These are phyloP conservation scores for Acanthis flammea DNA, from an alignment of 2,797 vertebrate species.

Conservation along the genomic window DNA sequence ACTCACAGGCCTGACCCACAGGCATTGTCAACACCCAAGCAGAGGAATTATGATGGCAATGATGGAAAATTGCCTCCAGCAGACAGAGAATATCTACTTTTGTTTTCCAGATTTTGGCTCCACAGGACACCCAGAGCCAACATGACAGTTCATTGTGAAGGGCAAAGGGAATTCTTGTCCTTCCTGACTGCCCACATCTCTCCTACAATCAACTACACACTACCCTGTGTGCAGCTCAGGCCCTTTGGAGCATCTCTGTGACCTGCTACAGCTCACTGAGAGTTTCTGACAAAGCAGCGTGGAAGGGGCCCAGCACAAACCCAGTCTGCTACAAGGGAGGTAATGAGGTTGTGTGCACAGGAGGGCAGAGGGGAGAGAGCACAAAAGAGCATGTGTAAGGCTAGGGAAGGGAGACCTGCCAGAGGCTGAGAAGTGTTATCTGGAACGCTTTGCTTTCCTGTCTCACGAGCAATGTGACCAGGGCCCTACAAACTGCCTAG, in stretches of 20 bases:
- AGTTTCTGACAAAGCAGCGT: neutral
- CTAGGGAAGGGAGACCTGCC: neutral
- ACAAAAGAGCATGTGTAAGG: neutral
- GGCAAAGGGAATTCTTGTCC: neutral
- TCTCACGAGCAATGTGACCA: neutral
- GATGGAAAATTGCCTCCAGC: neutral
- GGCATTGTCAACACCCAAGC: neutral
- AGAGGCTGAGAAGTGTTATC: neutral
- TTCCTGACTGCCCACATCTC: neutral
- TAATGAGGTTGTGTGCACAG: neutral
- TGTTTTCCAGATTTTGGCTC: neutral
- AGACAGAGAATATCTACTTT: neutral
- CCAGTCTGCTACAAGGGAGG: neutral
- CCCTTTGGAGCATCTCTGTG: neutral
- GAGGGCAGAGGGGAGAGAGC: neutral
- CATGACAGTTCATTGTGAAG: neutral
- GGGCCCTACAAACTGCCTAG: neutral
- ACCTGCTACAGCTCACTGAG: neutral
- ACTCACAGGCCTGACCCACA: neutral
- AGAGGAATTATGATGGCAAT: neutral
- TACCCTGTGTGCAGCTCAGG: neutral
- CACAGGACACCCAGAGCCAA: neutral
- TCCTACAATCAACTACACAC: neutral
- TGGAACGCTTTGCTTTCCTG: neutral
- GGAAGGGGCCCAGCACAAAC: neutral